A percentile compares a stretch with the other conserved stretches of the same genome.
Conservation (phyloP, 2,113 vertebrate genomes). For the Gallinago undulata region DNA sequence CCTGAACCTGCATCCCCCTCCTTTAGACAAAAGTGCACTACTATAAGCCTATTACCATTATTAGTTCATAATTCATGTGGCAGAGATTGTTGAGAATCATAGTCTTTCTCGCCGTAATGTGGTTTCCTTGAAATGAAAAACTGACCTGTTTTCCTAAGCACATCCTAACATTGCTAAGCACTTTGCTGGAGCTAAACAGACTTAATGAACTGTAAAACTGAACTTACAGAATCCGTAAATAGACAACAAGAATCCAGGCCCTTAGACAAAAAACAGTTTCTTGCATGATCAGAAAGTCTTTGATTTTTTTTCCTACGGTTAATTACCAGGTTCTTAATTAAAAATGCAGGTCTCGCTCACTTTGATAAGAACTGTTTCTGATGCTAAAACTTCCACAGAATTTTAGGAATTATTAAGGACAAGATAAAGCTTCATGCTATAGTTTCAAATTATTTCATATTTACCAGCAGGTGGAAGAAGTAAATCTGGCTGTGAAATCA, state of each 20-base stretch:
- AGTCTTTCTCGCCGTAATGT: background rate
- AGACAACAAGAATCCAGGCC: background rate
- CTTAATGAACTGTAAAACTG: background rate
- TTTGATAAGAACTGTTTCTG: background rate
- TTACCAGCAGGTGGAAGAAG: constrained; percentile 15
- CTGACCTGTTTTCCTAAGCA: background rate
- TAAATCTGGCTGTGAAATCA: constrained; percentile 37
- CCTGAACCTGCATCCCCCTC: background rate
- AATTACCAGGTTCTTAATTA: background rate
- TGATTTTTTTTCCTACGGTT: background rate
- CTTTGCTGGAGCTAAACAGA: background rate
- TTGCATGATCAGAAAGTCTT: background rate
- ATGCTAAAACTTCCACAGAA: background rate
- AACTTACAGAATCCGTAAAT: background rate
- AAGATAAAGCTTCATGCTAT: constrained; percentile 33
- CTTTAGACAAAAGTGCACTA: background rate
- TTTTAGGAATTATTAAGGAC: constrained; percentile 13
- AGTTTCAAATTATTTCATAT: constrained; percentile 33
- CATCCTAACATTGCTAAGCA: background rate
- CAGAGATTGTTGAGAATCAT: background rate
- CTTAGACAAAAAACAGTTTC: background rate
- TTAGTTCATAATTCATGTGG: background rate
- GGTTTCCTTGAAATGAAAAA: background rate
- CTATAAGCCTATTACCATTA: background rate
- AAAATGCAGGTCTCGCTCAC: background rate